Base-by-base conservation (phyloP, 1,140 invertebrate genomes). In the Apocrypta bakeri region DNA sequence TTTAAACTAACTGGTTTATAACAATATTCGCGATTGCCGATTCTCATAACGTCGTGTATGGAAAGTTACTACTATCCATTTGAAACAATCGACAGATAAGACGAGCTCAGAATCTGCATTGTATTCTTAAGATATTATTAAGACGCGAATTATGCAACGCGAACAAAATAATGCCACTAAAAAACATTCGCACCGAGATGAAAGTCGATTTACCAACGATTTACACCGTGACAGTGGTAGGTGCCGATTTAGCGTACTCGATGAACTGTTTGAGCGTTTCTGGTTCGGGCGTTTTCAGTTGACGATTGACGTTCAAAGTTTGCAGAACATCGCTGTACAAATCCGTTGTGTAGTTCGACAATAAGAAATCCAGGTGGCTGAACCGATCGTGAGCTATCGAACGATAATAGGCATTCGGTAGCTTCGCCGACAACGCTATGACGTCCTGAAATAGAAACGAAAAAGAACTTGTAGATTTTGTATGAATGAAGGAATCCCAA, bases 311-410 rank as follows among this genome's bases (percentile, higher is more conserved):
- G 9, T 79, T 74, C 29, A 83, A 42, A 9, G 37, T 48, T 2
- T 27, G 24, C 21, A 90, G 83, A 0, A 86, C 85, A 33, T 88
- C 88, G 25, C 94, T 89, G 88, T 96, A 95, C 8, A 96, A 88
- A 17, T 90, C 90, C 83, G 93, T 93, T 0, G 93, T 91, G 83
- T 94, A 93, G 24, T 93, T 92, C 0, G 94, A 94, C 91, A 94
- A 95, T 71, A 96, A 90, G 91, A 95, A 96, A 90, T 96, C 95
- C 75, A 95, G 91, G 86, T 96, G 95, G 86, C 94, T 95, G 90
- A 95, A 96, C 74, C 93, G 92, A 3, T 89, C 86, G 83, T 93
- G 90, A 0, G 93, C 91, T 9, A 96, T 90, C 82, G 92, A 73
- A 85, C 90, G 86, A 27, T 90, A 89, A 7, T 90, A 86, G 7